A percentile compares a stretch with the other conserved stretches of the same genome.
Conservation (phyloP, 1,140 invertebrate species). For the Brachionus angularis region DNA sequence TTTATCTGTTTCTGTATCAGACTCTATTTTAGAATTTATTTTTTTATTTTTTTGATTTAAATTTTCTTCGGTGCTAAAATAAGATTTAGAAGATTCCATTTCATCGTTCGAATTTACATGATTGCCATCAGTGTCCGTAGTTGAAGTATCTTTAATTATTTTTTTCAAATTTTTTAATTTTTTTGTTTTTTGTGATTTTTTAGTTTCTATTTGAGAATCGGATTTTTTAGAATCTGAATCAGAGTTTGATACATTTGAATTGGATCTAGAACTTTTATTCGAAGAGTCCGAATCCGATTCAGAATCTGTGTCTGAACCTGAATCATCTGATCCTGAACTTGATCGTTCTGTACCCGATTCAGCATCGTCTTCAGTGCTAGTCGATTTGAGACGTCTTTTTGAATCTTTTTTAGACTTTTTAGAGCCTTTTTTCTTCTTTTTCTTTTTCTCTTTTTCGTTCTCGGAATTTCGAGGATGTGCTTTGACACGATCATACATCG, state of each 20-base stretch:
- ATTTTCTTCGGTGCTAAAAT: background rate
- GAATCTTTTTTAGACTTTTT: background rate
- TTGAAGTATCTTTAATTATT: too few relatives aligned
- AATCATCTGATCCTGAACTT: background rate
- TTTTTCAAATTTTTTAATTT: too few relatives aligned
- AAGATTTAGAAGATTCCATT: background rate
- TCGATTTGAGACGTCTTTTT: background rate
- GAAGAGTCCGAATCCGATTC: background rate
- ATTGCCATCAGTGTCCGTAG: too few relatives aligned
- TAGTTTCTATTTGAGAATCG: background rate
- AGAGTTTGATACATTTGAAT: too few relatives aligned
- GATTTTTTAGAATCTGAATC: background rate
- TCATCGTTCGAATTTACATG: background rate
- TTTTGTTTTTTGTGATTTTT: too few relatives aligned
- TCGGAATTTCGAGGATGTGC: slow-evolving; percentile 1
- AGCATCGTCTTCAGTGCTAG: background rate
- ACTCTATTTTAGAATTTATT: background rate
- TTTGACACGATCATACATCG: slow-evolving; percentile 40
- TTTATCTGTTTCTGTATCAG: background rate
- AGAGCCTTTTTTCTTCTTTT: slow-evolving; percentile 1
- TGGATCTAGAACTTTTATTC: too few relatives aligned
- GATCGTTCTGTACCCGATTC: background rate
- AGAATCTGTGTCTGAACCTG: background rate
- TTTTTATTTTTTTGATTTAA: background rate
- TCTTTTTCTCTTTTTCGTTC: background rate